phyloP scores from a whole-genome alignment of 2,797 vertebrate genomes.

The Poliocrania exsul region DNA sequence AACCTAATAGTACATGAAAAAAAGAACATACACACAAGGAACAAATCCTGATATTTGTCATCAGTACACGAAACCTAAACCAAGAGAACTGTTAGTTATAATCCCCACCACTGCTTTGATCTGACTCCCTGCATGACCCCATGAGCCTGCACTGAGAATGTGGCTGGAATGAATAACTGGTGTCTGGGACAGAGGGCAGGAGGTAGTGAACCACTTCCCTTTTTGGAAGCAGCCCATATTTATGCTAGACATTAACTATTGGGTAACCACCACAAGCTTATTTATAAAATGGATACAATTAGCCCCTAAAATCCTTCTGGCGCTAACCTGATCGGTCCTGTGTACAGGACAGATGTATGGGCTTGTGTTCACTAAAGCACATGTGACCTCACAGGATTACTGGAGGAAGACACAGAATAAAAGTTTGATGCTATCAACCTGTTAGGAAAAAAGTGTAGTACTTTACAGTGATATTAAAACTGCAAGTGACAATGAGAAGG shows the following conservation, averaged over 20 bases:
- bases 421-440: background rate
- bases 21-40: background rate
- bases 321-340: background rate
- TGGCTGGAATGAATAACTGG: background rate
- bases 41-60: background rate
- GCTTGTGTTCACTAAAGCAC: background rate
- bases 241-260: background rate
- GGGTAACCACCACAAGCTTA: background rate
- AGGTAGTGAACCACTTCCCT: background rate
- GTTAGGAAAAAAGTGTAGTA: background rate
- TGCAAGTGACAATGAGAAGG: background rate
- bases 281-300: background rate
- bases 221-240: background rate
- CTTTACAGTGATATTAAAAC: background rate
- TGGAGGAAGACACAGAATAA: background rate
- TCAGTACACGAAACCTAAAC: background rate
- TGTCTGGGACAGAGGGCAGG: background rate
- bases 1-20: background rate
- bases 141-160: background rate
- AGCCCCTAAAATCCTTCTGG: background rate
- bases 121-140: background rate
- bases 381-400: background rate
- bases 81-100: background rate
- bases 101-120: background rate
- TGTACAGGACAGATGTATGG: background rate